Conservation (phyloP, 2,797 vertebrate species). For the Oreochromis grahami region DNA sequence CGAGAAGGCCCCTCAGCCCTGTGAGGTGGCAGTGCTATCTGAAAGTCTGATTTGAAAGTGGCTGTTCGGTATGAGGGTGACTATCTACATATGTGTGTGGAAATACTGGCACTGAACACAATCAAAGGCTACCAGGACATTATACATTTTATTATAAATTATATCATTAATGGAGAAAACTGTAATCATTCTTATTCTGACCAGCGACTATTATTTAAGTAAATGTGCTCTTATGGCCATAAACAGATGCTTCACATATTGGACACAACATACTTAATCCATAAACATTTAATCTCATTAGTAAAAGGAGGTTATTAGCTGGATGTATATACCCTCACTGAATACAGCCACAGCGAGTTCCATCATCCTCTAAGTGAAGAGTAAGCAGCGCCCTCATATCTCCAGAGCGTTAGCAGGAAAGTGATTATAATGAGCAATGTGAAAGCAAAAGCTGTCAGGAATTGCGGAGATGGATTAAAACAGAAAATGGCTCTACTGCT, state of each 20-base stretch:
- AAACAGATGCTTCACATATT: neutral
- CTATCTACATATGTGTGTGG: neutral
- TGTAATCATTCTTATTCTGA: neutral
- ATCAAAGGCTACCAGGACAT: accelerated
- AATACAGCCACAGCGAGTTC: neutral
- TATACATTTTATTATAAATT: neutral
- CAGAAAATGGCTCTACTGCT: neutral
- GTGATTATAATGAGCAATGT: conserved; percentile 9
- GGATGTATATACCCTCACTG: neutral
- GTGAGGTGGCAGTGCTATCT: neutral
- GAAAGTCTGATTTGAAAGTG: neutral
- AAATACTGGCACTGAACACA: neutral
- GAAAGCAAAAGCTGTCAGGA: conserved; percentile 6
- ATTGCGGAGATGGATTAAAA: conserved; percentile 25
- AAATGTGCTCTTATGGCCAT: neutral
- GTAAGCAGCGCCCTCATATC: neutral
- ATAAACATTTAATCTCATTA: neutral
- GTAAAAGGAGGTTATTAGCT: neutral
- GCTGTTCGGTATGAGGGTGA: neutral
- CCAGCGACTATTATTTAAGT: neutral
- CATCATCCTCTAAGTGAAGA: neutral
- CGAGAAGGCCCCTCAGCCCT: neutral
- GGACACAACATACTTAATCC: neutral
- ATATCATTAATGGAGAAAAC: neutral
- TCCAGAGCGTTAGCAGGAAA: neutral